Evolutionary conservation across 2,888 invertebrate species (phyloP).

Genomic region (Acronicta leporina): DNA sequence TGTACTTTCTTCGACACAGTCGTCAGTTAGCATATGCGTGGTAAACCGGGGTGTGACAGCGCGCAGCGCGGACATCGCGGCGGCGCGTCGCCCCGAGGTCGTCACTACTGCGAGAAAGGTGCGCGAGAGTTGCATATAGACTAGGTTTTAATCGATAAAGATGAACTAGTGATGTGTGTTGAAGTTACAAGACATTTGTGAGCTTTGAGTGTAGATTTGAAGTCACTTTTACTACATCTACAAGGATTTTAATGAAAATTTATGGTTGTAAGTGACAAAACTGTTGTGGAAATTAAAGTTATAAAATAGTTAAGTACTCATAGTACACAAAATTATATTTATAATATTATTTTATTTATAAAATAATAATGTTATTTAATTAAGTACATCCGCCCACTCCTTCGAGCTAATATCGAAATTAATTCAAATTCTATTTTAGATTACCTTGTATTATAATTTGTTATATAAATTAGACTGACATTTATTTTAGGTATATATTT

Average conservation of each 20-base stretch:
- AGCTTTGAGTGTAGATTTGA: conserved; percentile 5
- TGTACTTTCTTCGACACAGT: conserved; percentile 78
- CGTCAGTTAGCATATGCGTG: conserved; percentile 92
- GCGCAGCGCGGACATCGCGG: conserved; percentile 86
- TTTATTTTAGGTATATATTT: background rate
- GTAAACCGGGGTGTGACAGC: conserved; percentile 91
- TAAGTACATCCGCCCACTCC: conserved; percentile 52
- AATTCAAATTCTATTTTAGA: conserved; percentile 6
- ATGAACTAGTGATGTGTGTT: conserved; percentile 14
- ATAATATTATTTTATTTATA: conserved; percentile 22
- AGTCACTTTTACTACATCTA: background rate
- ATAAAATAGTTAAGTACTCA: conserved; percentile 9
- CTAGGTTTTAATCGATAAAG: conserved; percentile 6
- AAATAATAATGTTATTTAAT: conserved; percentile 16
- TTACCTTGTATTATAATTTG: background rate
- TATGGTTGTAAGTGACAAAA: conserved; percentile 22
- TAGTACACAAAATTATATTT: conserved; percentile 37
- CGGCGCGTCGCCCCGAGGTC: conserved; percentile 92
- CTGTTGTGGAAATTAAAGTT: conserved; percentile 36
- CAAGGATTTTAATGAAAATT: conserved; percentile 1
- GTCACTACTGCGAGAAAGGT: conserved; percentile 94
- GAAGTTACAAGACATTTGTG: background rate
- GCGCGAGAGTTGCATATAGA: conserved; percentile 96
- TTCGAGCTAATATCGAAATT: conserved; percentile 18
- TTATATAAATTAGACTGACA: background rate